Evolutionary conservation across 2,888 invertebrate species (phyloP).

Genomic region (Sinotaia quadrata): DNA sequence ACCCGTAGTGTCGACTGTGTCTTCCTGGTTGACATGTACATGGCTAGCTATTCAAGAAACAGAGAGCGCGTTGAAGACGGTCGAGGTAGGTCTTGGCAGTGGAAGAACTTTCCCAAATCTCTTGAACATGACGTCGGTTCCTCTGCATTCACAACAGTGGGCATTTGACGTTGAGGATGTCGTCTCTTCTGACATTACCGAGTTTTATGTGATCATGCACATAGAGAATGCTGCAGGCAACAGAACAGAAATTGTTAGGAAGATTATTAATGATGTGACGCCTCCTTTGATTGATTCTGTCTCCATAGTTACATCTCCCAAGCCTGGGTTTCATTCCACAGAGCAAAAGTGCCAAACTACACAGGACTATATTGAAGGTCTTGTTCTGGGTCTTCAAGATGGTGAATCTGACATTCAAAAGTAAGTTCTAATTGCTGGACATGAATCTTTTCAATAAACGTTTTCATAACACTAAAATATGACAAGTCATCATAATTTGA

Average conservation of each 20-base stretch:
- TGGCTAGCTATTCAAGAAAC: slow-evolving; percentile 15
- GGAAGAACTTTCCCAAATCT: slow-evolving; percentile 1
- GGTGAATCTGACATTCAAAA: slow-evolving; percentile 4
- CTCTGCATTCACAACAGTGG: neutral
- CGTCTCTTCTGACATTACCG: neutral
- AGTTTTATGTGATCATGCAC: too few relatives aligned
- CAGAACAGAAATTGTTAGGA: too few relatives aligned
- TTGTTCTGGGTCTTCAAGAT: neutral
- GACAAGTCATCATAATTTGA: too few relatives aligned
- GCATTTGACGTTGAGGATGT: neutral
- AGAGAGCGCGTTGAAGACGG: slow-evolving; percentile 2
- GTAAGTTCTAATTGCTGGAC: too few relatives aligned
- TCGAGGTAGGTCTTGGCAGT: slow-evolving; percentile 12
- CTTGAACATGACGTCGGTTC: slow-evolving; percentile 10
- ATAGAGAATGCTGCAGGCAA: too few relatives aligned
- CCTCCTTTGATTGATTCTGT: neutral
- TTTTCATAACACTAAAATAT: too few relatives aligned
- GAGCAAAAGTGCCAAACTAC: slow-evolving; percentile 15
- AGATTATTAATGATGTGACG: neutral
- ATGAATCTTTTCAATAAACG: too few relatives aligned
- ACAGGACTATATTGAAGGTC: slow-evolving; percentile 10
- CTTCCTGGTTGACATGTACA: slow-evolving; percentile 14
- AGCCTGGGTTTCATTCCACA: neutral
- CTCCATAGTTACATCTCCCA: slow-evolving; percentile 6
- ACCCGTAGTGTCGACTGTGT: slow-evolving; percentile 6